Evolutionary conservation across 2,113 vertebrate species (phyloP).

Genomic region (Melozone crissalis): DNA sequence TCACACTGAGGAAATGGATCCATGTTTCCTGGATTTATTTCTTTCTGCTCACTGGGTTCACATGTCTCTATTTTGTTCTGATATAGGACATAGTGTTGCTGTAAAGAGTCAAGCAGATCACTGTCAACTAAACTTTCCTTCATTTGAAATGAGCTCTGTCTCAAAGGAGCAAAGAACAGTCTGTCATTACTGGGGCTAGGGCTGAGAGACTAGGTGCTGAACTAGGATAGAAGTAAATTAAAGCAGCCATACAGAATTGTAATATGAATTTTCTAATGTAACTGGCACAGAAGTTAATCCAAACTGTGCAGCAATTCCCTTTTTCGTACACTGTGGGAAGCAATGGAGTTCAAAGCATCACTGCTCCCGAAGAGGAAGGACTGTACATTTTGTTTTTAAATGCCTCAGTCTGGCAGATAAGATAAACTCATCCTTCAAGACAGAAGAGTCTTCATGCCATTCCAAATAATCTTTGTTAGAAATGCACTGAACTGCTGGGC

Average conservation of each 20-base stretch:
- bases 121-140: neutral
- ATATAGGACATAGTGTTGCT: neutral
- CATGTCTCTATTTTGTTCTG: neutral
- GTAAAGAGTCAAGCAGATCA: neutral
- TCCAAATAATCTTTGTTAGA: constrained; percentile 70
- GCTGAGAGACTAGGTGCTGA: neutral
- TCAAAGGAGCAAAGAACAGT: neutral
- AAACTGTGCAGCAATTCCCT: neutral
- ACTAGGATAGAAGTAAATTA: neutral
- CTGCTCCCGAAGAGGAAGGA: neutral
- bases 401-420: neutral
- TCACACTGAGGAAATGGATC: neutral
- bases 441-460: constrained; percentile 60
- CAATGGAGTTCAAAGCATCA: constrained; percentile 4
- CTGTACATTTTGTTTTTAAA: constrained; percentile 52
- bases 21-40: neutral
- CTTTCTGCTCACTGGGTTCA: neutral
- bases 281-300: constrained; percentile 47
- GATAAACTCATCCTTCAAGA: constrained; percentile 65
- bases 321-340: neutral
- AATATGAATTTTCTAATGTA: constrained; percentile 30
- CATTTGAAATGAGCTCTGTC: neutral
- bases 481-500: constrained; percentile 61
- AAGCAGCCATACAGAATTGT: neutral
- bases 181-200: neutral